These are phyloP conservation scores for Solea senegalensis DNA, from an alignment of 2,113 vertebrate genomes.

Conservation along the genomic window DNA sequence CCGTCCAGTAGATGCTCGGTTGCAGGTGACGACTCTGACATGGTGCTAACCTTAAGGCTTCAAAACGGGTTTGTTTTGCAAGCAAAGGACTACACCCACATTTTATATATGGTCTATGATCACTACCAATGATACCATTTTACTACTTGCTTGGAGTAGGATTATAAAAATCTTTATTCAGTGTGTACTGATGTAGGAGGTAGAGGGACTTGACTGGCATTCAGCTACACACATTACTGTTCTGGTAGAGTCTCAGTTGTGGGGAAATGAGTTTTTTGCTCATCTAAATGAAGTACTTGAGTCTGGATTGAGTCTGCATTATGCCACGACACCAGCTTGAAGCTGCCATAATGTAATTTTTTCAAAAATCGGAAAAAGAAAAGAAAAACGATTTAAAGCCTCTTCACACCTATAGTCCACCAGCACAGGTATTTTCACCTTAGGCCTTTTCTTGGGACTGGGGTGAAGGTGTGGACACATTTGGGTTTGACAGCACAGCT, in stretches of 20 bases:
- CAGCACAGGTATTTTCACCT: background rate
- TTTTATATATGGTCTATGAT: no score
- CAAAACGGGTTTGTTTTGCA: no score
- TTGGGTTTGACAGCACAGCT: background rate
- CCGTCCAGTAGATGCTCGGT: no score
- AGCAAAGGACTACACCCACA: no score
- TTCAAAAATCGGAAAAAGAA: slow-evolving; percentile 28
- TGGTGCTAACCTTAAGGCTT: no score
- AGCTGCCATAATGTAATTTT: slow-evolving; percentile 54
- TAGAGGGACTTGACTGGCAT: slow-evolving; percentile 30
- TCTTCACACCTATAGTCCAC: background rate
- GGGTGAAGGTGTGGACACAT: background rate
- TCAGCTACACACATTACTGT: slow-evolving; percentile 12
- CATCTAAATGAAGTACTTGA: slow-evolving; percentile 10
- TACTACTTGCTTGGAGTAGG: slow-evolving; percentile 18
- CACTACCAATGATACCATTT: no score
- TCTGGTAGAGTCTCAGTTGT: slow-evolving; percentile 24
- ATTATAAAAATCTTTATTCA: slow-evolving; percentile 7
- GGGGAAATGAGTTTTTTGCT: slow-evolving; percentile 16
- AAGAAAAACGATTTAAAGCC: background rate
- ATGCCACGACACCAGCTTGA: slow-evolving; percentile 58
- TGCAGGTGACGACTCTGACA: no score
- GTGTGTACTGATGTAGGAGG: slow-evolving; percentile 22
- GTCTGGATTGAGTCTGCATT: slow-evolving; percentile 28
- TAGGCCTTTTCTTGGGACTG: background rate